Evolutionary conservation across 1,140 invertebrate genomes (phyloP).

Genomic region (Pararge aegeria): DNA sequence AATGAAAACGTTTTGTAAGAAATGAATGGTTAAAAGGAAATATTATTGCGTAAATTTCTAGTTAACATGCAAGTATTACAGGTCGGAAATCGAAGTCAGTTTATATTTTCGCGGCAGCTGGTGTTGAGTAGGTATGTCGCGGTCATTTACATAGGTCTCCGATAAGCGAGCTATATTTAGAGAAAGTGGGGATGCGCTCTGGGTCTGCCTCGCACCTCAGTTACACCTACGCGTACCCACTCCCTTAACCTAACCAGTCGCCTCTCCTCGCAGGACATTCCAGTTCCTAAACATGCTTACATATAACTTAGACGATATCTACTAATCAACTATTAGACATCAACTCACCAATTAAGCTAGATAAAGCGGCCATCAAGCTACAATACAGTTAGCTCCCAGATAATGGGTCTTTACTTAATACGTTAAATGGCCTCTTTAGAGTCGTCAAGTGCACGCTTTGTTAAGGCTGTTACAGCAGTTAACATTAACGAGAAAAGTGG

Average conservation of each 20-base stretch:
- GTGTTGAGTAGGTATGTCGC: conserved; percentile 57
- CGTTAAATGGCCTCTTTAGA: conserved; percentile 44
- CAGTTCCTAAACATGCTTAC: conserved; percentile 10
- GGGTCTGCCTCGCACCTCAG: conserved; percentile 48
- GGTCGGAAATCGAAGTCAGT: conserved; percentile 35
- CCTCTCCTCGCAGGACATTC: background rate
- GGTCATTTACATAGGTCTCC: conserved; percentile 75
- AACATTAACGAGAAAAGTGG: conserved; percentile 69
- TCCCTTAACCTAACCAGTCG: conserved; percentile 20
- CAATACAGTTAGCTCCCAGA: background rate
- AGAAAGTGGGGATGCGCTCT: conserved; percentile 58
- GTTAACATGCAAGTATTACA: conserved; percentile 43
- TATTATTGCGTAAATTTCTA: conserved; percentile 11
- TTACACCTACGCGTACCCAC: conserved; percentile 47
- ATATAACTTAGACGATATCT: conserved; percentile 23
- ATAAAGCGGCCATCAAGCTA: background rate
- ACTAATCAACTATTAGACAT: conserved; percentile 33
- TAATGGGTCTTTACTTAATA: conserved; percentile 11
- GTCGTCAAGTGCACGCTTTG: conserved; percentile 47
- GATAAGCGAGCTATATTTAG: conserved; percentile 78
- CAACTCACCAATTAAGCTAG: conserved; percentile 29
- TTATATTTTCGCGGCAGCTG: conserved; percentile 66
- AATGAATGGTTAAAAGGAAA: background rate
- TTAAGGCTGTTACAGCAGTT: conserved; percentile 52
- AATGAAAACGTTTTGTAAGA: conserved; percentile 1